phyloP scores from a whole-genome alignment of 2,797 vertebrate species.

The Lemur catta region DNA sequence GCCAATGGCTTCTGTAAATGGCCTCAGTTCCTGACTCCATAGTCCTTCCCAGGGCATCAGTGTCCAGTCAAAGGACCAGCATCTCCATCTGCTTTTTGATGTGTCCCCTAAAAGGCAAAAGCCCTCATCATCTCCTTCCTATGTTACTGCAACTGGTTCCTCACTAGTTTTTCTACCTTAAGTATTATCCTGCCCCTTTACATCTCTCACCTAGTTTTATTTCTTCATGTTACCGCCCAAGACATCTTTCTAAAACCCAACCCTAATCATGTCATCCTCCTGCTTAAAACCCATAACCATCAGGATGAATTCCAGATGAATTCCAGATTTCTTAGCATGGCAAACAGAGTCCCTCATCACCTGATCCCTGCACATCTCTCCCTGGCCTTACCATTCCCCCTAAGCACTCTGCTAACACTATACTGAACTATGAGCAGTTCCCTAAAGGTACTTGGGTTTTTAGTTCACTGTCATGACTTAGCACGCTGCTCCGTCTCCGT shows the following conservation, averaged over 20 bases:
- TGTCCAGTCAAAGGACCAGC: background rate
- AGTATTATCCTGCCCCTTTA: background rate
- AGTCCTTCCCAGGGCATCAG: background rate
- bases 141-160: background rate
- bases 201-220: background rate
- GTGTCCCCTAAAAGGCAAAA: background rate
- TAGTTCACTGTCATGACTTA: background rate
- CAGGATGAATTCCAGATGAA: background rate
- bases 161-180: background rate
- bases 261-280: background rate
- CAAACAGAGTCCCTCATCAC: background rate
- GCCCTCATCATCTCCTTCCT: background rate
- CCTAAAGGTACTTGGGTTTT: background rate
- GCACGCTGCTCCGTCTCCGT: background rate
- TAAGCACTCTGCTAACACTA: background rate
- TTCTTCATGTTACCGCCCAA: background rate
- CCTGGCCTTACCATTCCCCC: background rate
- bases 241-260: background rate
- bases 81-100: background rate
- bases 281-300: background rate
- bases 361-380: background rate
- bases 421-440: background rate
- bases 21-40: background rate
- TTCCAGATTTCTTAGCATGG: background rate
- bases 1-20: background rate